A percentile compares a stretch with the other conserved stretches of the same genome.
phyloP scores from a whole-genome alignment of 2,888 invertebrate species.

The Calameuta filiformis region DNA sequence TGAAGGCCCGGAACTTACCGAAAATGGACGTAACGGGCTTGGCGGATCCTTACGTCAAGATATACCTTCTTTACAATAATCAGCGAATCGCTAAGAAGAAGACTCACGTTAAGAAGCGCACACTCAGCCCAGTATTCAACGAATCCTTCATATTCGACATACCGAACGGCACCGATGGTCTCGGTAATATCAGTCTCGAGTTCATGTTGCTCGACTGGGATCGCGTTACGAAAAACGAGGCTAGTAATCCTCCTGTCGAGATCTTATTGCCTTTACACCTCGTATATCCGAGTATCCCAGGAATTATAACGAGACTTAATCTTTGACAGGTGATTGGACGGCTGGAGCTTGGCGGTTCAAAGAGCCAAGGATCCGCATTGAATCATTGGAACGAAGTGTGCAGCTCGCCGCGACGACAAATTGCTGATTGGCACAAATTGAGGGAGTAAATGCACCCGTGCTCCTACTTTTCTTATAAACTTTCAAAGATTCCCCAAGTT shows the following conservation, averaged over 20 bases:
- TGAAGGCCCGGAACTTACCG: constrained; percentile 97
- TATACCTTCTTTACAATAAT: constrained; percentile 96
- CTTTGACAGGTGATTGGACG: constrained; percentile 89
- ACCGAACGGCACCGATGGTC: constrained; percentile 81
- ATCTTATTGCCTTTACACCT: not conserved
- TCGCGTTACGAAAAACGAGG: constrained; percentile 97
- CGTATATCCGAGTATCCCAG: not conserved
- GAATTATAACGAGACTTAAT: not conserved
- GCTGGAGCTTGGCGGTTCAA: constrained; percentile 88
- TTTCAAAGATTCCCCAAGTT: no score
- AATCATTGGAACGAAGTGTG: constrained; percentile 99
- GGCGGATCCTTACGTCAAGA: constrained; percentile 98
- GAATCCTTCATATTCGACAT: constrained; percentile 99
- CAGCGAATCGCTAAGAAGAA: constrained; percentile 99
- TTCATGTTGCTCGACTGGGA: constrained; percentile 96
- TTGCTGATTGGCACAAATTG: constrained; percentile 99
- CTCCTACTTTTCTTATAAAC: no score
- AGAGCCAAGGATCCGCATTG: constrained; percentile 82
- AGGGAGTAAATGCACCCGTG: constrained; percentile 75
- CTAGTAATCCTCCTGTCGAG: constrained; percentile 1
- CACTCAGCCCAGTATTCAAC: constrained; percentile 98
- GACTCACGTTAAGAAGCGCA: constrained; percentile 98
- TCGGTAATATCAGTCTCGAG: constrained; percentile 87
- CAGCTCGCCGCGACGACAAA: constrained; percentile 96
- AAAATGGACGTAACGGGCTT: constrained; percentile 98